Percentiles rank a stretch among this genome's conserved stretches.
Conservation (phyloP, 2,113 vertebrate species). For the Neomonachus schauinslandi region DNA sequence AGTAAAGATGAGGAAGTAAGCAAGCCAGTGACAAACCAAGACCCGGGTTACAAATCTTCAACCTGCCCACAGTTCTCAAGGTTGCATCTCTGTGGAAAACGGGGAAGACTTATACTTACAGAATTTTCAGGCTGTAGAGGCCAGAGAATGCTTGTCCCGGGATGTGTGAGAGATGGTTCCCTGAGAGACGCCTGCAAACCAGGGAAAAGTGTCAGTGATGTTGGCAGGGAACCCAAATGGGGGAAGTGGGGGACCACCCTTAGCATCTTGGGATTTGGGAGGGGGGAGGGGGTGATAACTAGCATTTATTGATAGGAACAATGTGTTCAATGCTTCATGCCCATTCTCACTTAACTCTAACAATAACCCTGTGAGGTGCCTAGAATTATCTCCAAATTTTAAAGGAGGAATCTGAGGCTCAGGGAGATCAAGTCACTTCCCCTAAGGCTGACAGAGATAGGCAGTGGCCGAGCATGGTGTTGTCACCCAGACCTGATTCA, state of each 20-base stretch:
- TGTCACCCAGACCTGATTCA: no score
- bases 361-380: background rate
- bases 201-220: constrained; percentile 51
- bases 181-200: constrained; percentile 93
- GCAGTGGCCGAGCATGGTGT: no score
- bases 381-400: background rate
- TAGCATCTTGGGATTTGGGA: fast-evolving
- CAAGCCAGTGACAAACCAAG: background rate
- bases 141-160: constrained; percentile 92
- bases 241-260: no score
- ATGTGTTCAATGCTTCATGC: background rate
- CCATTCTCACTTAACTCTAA: background rate
- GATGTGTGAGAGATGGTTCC: constrained; percentile 95
- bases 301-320: background rate
- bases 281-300: fast-evolving
- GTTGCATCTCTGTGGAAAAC: fast-evolving
- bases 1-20: background rate
- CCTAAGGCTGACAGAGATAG: background rate
- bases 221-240: background rate
- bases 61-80: fast-evolving
- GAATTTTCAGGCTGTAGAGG: constrained; percentile 95
- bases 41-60: fast-evolving
- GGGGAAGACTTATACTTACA: constrained; percentile 89
- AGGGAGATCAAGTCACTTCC: no score
- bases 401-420: background rate